These are phyloP conservation scores for Elaphurus davidianus DNA, from an alignment of 2,113 vertebrate species.

Conservation along the genomic window DNA sequence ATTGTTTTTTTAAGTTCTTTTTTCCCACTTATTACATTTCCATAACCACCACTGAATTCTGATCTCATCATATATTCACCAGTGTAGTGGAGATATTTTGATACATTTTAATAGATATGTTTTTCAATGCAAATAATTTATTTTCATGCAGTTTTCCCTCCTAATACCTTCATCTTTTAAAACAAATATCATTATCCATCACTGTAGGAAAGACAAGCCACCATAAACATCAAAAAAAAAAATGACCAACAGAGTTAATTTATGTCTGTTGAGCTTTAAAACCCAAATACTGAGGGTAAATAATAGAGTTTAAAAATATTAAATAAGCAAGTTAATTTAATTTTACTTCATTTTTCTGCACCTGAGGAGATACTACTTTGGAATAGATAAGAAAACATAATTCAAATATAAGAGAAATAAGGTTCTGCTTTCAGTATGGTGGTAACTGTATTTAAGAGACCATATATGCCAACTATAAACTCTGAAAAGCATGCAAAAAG, in stretches of 20 bases:
- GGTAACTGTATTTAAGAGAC: not conserved
- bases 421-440: not conserved
- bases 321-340: not conserved
- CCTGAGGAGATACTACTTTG: not conserved
- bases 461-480: not conserved
- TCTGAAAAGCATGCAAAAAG: not conserved
- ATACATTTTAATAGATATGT: not conserved
- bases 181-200: not conserved
- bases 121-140: not conserved
- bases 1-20: not conserved
- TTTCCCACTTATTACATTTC: not conserved
- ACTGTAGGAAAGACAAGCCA: not conserved
- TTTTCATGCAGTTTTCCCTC: not conserved
- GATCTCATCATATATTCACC: not conserved
- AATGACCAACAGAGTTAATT: constrained; percentile 30
- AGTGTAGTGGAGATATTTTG: not conserved
- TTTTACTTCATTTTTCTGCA: not conserved
- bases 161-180: not conserved
- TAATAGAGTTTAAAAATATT: constrained; percentile 13
- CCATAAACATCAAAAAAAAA: not conserved
- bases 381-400: not conserved
- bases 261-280: not conserved
- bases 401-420: not conserved
- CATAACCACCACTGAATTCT: not conserved
- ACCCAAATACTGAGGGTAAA: not conserved